These are phyloP conservation scores for Oasisia sp. DNA, from an alignment of 2,888 invertebrate species.

Conservation along the genomic window DNA sequence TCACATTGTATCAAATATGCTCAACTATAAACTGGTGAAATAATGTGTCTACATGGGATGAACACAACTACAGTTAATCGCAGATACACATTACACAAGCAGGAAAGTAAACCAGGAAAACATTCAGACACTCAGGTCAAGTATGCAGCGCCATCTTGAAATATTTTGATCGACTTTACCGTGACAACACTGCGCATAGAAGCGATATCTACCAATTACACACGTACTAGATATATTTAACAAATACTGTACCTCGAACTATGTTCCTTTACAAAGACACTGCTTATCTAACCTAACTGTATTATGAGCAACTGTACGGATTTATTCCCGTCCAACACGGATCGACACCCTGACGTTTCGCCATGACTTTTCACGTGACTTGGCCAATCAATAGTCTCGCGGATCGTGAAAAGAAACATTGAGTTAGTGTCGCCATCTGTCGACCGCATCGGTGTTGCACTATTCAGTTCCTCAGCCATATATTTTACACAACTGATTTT, in stretches of 20 bases:
- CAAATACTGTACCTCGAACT: not conserved
- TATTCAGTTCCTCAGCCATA: not conserved
- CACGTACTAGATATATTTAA: not conserved
- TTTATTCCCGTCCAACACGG: slow-evolving; percentile 17
- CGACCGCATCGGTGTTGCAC: not conserved
- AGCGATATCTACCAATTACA: not conserved
- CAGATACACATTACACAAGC: not conserved
- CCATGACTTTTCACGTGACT: slow-evolving; percentile 13
- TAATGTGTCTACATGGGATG: not conserved
- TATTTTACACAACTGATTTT: not conserved
- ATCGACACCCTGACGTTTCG: slow-evolving; percentile 17
- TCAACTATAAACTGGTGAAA: not conserved
- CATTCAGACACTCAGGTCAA: not conserved
- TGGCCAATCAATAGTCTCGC: slow-evolving; percentile 8
- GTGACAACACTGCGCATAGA: slow-evolving; percentile 5
- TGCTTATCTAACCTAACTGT: not conserved
- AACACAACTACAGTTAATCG: not conserved
- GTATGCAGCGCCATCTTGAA: not conserved
- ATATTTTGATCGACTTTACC: slow-evolving; percentile 1
- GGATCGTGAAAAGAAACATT: not conserved
- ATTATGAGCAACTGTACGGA: slow-evolving; percentile 5
- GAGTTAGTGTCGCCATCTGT: not conserved
- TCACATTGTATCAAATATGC: not conserved
- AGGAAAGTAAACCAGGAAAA: not conserved
- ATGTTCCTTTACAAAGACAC: not conserved